Conservation (phyloP, 92 coral and sea anemone species). For the Zoanthus gigantus region DNA sequence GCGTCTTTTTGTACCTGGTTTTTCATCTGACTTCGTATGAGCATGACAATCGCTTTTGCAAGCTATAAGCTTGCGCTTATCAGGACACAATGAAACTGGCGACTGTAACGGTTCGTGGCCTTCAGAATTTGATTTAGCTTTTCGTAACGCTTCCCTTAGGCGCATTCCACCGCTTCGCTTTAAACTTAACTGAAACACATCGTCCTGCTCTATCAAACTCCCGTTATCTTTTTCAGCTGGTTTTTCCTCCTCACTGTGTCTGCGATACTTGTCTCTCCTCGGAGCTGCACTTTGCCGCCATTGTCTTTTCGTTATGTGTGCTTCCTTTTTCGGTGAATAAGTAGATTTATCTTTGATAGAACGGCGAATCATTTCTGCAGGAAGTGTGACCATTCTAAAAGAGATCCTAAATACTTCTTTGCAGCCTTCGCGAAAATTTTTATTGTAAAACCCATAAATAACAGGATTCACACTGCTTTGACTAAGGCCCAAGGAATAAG, state of each 20-base stretch:
- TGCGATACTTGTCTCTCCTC: constrained; percentile 2
- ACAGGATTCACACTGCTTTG: constrained; percentile 82
- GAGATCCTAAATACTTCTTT: constrained; percentile 67
- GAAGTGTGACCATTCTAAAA: constrained; percentile 42
- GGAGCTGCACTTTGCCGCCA: constrained; percentile 6
- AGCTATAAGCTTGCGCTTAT: constrained; percentile 18
- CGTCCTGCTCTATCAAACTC: not conserved
- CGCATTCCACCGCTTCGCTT: constrained; percentile 40
- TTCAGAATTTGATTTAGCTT: not conserved
- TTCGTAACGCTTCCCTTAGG: constrained; percentile 1
- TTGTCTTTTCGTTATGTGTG: not conserved
- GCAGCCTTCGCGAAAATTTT: constrained; percentile 81
- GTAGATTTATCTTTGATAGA: constrained; percentile 21
- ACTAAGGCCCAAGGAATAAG: constrained; percentile 77
- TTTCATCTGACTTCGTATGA: not conserved
- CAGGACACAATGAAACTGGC: not conserved
- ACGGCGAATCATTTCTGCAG: constrained; percentile 22
- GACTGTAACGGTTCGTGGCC: not conserved
- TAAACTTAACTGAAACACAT: not conserved
- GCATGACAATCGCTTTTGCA: constrained; percentile 12
- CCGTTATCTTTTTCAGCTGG: constrained; percentile 13
- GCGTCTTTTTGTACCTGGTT: not conserved
- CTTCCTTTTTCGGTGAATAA: constrained; percentile 33
- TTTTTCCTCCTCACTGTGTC: not conserved
- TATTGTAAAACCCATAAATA: constrained; percentile 83